Conservation (phyloP, 2,888 invertebrate genomes). For the Abrostola tripartita region DNA sequence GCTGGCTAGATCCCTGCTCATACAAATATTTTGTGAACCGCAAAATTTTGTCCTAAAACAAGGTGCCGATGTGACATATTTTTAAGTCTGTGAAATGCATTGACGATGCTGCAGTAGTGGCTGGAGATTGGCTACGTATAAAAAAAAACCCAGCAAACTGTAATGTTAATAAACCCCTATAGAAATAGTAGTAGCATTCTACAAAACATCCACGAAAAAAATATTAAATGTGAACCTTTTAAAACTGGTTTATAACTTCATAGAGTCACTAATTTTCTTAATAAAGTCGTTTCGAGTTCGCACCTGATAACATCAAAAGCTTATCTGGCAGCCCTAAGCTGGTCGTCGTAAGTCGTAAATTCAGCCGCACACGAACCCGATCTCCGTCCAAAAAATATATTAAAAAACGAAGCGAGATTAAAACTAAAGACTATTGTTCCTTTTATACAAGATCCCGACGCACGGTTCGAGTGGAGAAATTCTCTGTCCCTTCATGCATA, state of each 20-base stretch:
- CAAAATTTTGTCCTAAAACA: too few species aligned
- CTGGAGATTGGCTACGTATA: too few species aligned
- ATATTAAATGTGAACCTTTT: neutral
- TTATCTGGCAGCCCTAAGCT: slow-evolving; percentile 58
- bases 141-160: too few species aligned
- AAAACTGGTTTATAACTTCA: slow-evolving; percentile 12
- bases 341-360: slow-evolving; percentile 66
- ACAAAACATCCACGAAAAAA: neutral
- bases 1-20: too few species aligned
- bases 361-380: slow-evolving; percentile 80
- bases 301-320: slow-evolving; percentile 39
- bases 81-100: too few species aligned
- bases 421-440: slow-evolving; percentile 87
- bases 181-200: too few species aligned
- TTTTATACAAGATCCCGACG: slow-evolving; percentile 73
- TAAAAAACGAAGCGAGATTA: slow-evolving; percentile 76
- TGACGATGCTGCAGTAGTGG: too few species aligned
- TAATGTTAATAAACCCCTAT: too few species aligned
- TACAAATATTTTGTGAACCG: too few species aligned
- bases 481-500: slow-evolving; percentile 83
- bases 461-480: slow-evolving; percentile 67
- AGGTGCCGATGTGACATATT: too few species aligned
- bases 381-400: slow-evolving; percentile 71
- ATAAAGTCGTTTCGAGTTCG: slow-evolving; percentile 44
- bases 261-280: slow-evolving; percentile 14